These are phyloP conservation scores for Hydrocynus forskahlii DNA, from an alignment of 2,797 vertebrate genomes.

Conservation along the genomic window DNA sequence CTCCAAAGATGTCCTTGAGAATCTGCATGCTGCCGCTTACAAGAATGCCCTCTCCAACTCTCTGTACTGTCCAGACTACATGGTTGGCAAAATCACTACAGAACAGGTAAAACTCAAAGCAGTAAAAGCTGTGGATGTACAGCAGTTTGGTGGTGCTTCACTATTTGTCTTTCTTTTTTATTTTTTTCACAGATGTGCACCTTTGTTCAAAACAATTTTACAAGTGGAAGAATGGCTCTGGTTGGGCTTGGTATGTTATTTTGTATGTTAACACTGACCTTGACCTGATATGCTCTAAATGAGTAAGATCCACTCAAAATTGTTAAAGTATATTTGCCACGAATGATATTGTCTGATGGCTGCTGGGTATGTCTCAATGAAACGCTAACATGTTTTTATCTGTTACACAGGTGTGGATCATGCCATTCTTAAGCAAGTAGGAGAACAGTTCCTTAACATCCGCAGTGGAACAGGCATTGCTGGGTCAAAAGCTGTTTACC, in stretches of 20 bases:
- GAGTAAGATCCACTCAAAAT: too few species aligned
- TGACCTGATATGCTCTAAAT: not conserved
- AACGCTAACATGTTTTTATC: not conserved
- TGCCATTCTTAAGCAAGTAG: slow-evolving; percentile 87
- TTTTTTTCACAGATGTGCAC: slow-evolving; percentile 83
- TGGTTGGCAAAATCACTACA: slow-evolving; percentile 85
- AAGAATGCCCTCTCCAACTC: slow-evolving; percentile 90
- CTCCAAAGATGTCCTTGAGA: slow-evolving; percentile 82
- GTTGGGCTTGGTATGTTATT: slow-evolving; percentile 88
- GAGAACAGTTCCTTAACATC: slow-evolving; percentile 95
- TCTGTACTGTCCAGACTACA: slow-evolving; percentile 91
- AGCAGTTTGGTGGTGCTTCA: not conserved
- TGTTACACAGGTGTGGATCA: slow-evolving; percentile 86
- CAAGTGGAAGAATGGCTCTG: slow-evolving; percentile 93
- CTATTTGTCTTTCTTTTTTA: slow-evolving; percentile 44
- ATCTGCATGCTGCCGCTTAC: slow-evolving; percentile 88
- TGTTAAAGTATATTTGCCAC: not conserved
- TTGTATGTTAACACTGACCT: not conserved
- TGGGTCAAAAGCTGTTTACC: slow-evolving; percentile 82
- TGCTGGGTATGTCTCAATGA: not conserved
- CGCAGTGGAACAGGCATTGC: slow-evolving; percentile 85
- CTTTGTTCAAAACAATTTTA: slow-evolving; percentile 95
- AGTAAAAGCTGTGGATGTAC: not conserved
- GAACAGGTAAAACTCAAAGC: slow-evolving; percentile 80
- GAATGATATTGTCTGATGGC: not conserved